Base-by-base conservation (phyloP, 2,888 invertebrate species). In the Melanophora roralis region DNA sequence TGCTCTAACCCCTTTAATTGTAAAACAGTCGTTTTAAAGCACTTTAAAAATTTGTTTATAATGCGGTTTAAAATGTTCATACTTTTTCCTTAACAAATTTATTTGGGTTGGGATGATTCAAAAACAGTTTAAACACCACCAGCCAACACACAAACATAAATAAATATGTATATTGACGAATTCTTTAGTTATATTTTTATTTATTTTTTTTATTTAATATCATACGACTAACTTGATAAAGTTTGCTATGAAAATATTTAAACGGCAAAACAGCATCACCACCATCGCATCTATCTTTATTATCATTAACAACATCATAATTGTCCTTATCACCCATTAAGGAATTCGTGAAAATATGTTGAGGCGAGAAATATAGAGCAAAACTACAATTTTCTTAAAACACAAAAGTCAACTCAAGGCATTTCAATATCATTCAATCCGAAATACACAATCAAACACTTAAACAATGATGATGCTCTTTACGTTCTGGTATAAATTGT, bases 301-400 rank as follows among this genome's bases (percentile, higher is more conserved):
- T 27, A 27, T 51, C 40, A 23, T 8, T 59, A 67, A 67, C 65
- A 40, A 14, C 40, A 60, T 64, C 51, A 43, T 23, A 21, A 40
- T 19, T 49, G 43, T 43, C 64, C 40, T 40, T 40, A 45, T 72
- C 55, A 75, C 51, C 71, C 78, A 78, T 81, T 81, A 78, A 69
- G 65, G 81, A 73, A 82, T 80, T 80, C 82, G 80, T 82, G 82
- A 82, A 79, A 77, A 75, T 81, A 83, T 83, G 79, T 71, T 68
- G 68, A 64, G 68, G 32, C 72, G 68, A 23, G 62, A 71, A 47
- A 65, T 71, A 64, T 67, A 36, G 14, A 60, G 34, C 65, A 21
- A 19, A 51, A 74, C 43, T 60, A 62, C 57, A 67, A 74, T 40
- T 72, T 67, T 49, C 49, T 51, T 59, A 53, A 36, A 74, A 51